A percentile compares a stretch with the other conserved stretches of the same genome.
Conservation (phyloP, 2,888 invertebrate genomes). For the Adineta ricciae region DNA sequence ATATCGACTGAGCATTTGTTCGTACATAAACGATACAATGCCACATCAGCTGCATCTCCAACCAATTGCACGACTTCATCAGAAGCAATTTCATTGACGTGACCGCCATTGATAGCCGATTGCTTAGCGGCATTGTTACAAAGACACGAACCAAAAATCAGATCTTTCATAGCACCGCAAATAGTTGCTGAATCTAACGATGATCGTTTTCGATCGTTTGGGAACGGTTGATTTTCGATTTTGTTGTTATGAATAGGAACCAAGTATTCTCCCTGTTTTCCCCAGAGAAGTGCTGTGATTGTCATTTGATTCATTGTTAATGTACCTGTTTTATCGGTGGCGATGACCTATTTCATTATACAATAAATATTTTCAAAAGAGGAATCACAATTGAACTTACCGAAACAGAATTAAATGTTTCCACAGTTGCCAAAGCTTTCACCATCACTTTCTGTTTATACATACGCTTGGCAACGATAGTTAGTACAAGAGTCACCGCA, state of each 20-base stretch:
- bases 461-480: background rate
- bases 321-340: slow-evolving; percentile 27
- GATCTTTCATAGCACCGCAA: background rate
- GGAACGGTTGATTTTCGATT: background rate
- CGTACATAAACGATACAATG: background rate
- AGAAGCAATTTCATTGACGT: no score
- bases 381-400: no score
- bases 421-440: slow-evolving; percentile 20
- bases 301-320: slow-evolving; percentile 22
- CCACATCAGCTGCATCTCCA: slow-evolving; percentile 17
- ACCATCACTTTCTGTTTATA: background rate
- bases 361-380: no score
- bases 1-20: no score
- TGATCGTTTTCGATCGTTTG: no score
- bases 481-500: slow-evolving; percentile 25
- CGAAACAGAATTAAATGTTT: slow-evolving; percentile 22
- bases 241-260: background rate
- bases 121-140: slow-evolving; percentile 2
- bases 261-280: background rate
- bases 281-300: background rate
- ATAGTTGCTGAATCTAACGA: background rate
- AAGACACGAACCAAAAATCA: background rate
- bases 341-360: background rate
- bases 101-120: background rate
- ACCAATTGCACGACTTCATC: background rate